These are phyloP conservation scores for Furnarius figulus DNA, from an alignment of 2,113 vertebrate species.

Conservation along the genomic window DNA sequence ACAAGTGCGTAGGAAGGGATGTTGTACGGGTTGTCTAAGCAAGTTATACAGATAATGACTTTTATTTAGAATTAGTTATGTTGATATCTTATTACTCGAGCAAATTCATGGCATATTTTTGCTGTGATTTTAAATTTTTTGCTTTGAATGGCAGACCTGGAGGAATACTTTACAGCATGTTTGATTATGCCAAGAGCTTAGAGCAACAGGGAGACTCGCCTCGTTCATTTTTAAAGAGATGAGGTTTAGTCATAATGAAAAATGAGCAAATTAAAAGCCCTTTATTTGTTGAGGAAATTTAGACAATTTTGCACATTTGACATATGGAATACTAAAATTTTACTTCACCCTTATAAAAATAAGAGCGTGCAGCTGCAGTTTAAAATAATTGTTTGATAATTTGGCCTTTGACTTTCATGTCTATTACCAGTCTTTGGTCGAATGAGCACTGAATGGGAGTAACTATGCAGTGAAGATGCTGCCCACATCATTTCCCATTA, in stretches of 20 bases:
- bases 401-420: background rate
- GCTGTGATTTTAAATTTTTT: background rate
- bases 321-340: background rate
- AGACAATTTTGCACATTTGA: background rate
- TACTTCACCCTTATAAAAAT: background rate
- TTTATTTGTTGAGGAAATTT: background rate
- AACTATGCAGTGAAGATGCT: background rate
- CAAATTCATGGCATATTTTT: background rate
- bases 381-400: background rate
- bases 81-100: background rate
- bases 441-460: background rate
- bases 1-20: background rate
- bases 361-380: background rate
- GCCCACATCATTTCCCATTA: background rate
- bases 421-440: accelerated
- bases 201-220: background rate
- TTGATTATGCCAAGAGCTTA: background rate
- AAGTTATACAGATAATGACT: background rate
- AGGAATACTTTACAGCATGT: background rate
- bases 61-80: background rate
- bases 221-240: background rate
- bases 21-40: background rate
- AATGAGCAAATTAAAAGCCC: background rate
- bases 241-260: background rate
- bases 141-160: background rate